A percentile compares a stretch with the other conserved stretches of the same genome.
Evolutionary conservation across 30 jellyfish, hydroid and myxozoan species (phyloP).

Genomic region (Hydra vulgaris): DNA sequence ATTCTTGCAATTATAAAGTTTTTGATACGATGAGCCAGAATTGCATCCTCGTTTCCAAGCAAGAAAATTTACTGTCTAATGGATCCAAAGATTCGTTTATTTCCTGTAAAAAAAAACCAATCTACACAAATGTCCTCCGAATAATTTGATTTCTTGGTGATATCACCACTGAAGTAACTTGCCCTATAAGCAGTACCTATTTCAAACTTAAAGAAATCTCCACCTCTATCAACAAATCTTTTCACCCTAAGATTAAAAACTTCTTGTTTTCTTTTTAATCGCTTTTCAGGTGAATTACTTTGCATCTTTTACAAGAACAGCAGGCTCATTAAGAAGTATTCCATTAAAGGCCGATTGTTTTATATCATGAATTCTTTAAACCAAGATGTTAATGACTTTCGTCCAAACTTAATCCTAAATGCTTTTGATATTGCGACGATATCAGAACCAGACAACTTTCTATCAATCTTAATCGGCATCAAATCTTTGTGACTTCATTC

Average conservation of each 20-base stretch:
- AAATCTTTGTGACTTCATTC: neutral
- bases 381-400: neutral
- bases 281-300: neutral
- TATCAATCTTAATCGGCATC: neutral
- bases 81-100: neutral
- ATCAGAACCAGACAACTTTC: neutral
- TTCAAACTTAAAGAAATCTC: neutral
- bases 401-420: neutral
- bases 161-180: neutral
- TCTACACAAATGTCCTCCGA: neutral
- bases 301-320: neutral
- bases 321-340: neutral
- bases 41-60: neutral
- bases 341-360: neutral
- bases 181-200: neutral
- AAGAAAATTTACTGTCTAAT: neutral
- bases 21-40: neutral
- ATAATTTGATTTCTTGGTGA: neutral
- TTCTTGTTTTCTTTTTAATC: neutral
- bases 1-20: neutral
- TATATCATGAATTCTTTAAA: neutral
- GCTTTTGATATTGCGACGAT: neutral
- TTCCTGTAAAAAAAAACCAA: neutral
- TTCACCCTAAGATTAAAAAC: neutral
- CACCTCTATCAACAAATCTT: neutral